Base-by-base conservation (phyloP, 2,888 invertebrate genomes). In the Smittia aterrima region DNA sequence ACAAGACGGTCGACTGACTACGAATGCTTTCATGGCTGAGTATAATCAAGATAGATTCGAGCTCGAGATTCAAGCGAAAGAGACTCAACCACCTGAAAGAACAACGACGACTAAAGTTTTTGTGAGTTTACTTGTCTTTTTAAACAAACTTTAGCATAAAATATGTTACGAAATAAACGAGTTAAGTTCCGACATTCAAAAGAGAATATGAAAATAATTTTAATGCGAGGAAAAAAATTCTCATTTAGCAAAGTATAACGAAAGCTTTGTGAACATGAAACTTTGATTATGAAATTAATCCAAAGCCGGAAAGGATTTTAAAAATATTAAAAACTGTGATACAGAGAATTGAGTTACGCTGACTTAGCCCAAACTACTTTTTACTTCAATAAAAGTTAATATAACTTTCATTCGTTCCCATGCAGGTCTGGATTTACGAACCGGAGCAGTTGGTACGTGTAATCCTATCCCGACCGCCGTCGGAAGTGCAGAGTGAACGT, bases 31-130 rank as follows among this genome's bases (percentile, higher is more conserved):
- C 78, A 90, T 95, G 88, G 90, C 92, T 0, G 94, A 95, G 79
- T 95, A 95, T 81, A 92, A 92, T 79, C 93, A 95, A 78, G 93
- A 95, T 79, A 85, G 93, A 66, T 96, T 96, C 80, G 88, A 92
- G 75, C 85, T 95, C 71, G 92, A 93, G 79, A 87, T 95, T 62
- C 87, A 93, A 9, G 95, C 95, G 0, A 90, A 91, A 75, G 95
- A 96, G 80, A 84, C 87, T 1, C 91, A 92, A 1, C 87, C 89
- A 13, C 95, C 95, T 0, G 90, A 91, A 78, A 83, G 93, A 75
- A 90, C 90, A 78, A 90, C 92, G 1, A 87, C 86, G 68, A 86
- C 93, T 0, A 89, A 89, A 84, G 90, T 94, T 75, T 90, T 91
- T 80, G 93, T 93, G 81, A 87, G 90, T 85, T 77, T 16, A 24